Evolutionary conservation across 2,888 invertebrate species (phyloP).

Genomic region (Barypeithes pellucidus): DNA sequence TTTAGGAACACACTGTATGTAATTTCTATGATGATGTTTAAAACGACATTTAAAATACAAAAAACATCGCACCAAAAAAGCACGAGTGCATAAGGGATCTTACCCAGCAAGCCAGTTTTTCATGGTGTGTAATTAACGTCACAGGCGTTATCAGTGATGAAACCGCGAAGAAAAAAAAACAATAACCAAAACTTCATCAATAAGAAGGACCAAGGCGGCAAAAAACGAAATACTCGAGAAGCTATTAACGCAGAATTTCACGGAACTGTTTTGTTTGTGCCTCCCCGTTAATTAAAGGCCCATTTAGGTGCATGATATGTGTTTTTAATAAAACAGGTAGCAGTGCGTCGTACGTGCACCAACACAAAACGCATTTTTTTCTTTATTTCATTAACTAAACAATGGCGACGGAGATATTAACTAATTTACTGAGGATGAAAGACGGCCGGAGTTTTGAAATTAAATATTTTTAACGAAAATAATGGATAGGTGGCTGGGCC

Average conservation of each 20-base stretch:
- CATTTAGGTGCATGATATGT: conserved; percentile 55
- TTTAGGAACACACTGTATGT: no score
- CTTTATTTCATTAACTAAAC: conserved; percentile 53
- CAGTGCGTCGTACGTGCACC: conserved; percentile 30
- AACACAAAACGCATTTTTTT: conserved; percentile 36
- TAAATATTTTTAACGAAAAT: conserved; percentile 20
- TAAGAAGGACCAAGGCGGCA: conserved; percentile 36
- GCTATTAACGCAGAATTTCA: conserved; percentile 64
- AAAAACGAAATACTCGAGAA: conserved; percentile 66
- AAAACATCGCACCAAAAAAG: no score
- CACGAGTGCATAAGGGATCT: no score
- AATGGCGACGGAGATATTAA: conserved; percentile 42
- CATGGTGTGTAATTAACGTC: not conserved
- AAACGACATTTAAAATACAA: no score
- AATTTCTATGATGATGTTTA: no score
- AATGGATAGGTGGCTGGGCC: not conserved
- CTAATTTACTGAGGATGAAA: conserved; percentile 36
- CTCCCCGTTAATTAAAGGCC: conserved; percentile 50
- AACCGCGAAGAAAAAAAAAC: conserved; percentile 14
- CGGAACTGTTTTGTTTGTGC: conserved; percentile 52
- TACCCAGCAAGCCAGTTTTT: no score
- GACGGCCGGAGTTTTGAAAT: conserved; percentile 26
- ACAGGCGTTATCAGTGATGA: conserved; percentile 5
- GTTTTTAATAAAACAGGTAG: conserved; percentile 55
- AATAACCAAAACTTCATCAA: conserved; percentile 21